These are phyloP conservation scores for crab-eating macaque (Macaca fascicularis) DNA, from an alignment of 2,113 vertebrate genomes.

Conservation along the genomic window T2T-MFA8v1.1 NC_088380.1:15941001-15941500, in stretches of 20 bases:
- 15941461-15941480: not conserved
- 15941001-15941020: too few species aligned
- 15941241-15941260: not conserved
- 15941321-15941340: not conserved
- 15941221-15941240: not conserved
- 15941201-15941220: not conserved
- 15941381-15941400: not conserved
- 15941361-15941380: not conserved
- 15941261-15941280: not conserved
- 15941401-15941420: not conserved
- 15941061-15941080: not conserved
- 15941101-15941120: not conserved
- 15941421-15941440: not conserved
- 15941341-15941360: not conserved
- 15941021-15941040: not conserved
- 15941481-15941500: not conserved
- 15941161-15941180: not conserved
- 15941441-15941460: not conserved
- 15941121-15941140: not conserved
- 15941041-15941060: not conserved
- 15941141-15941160: not conserved
- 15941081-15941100: not conserved
- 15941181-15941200: not conserved
- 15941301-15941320: not conserved
- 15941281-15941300: not conserved